These are phyloP conservation scores for Ricordea florida DNA, from an alignment of 92 coral and sea anemone genomes.

Conservation along the genomic window DNA sequence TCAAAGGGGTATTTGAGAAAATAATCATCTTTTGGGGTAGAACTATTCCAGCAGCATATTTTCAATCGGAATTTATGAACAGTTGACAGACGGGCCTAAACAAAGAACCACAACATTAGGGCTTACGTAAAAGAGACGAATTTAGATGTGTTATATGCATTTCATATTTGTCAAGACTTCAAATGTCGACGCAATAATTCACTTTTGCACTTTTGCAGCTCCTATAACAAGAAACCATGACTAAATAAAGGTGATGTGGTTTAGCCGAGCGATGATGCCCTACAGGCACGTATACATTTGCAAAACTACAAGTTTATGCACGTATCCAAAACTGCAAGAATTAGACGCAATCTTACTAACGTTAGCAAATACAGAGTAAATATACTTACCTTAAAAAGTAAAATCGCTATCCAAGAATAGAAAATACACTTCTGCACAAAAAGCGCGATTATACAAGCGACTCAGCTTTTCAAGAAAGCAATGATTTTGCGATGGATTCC, in stretches of 20 bases:
- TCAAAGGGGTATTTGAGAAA: too few species aligned
- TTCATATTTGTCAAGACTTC: not conserved
- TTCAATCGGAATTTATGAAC: conserved; percentile 27
- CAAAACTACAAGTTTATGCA: conserved; percentile 25
- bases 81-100: conserved; percentile 52
- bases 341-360: too few species aligned
- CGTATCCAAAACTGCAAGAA: conserved; percentile 35
- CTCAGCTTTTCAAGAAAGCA: conserved; percentile 88
- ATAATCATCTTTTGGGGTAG: too few species aligned
- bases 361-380: not conserved
- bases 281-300: not conserved
- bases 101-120: conserved; percentile 35
- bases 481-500: conserved; percentile 69
- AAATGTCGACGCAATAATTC: not conserved
- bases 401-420: conserved; percentile 71
- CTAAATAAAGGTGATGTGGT: not conserved
- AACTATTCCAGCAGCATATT: conserved; percentile 31
- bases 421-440: conserved; percentile 79
- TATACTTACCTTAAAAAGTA: conserved; percentile 79
- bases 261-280: not conserved
- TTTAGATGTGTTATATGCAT: not conserved
- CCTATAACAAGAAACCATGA: not conserved
- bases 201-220: conserved; percentile 7
- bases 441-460: conserved; percentile 64
- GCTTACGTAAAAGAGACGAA: conserved; percentile 32